Percentiles rank a stretch among this genome's conserved stretches.
These are phyloP conservation scores for Hypotaenidia philippensis DNA, from an alignment of 2,797 vertebrate species.

Conservation along the genomic window DNA sequence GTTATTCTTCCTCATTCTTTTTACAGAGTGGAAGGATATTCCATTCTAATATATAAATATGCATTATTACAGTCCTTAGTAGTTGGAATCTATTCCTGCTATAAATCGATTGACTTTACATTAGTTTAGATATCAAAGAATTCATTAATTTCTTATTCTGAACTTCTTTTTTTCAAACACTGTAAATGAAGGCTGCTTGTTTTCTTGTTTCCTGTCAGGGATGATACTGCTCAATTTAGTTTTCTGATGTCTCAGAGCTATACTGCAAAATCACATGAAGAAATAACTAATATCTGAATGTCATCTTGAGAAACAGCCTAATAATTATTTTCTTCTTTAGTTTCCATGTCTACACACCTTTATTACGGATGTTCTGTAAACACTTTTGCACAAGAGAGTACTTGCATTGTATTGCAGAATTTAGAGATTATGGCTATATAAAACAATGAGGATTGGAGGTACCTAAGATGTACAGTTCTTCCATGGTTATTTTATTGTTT, in stretches of 20 bases:
- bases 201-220: neutral
- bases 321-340: constrained; percentile 45
- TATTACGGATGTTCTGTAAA: neutral
- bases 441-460: neutral
- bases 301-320: constrained; percentile 16
- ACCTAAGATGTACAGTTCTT: neutral
- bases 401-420: neutral
- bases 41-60: neutral
- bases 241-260: neutral
- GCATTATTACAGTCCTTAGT: neutral
- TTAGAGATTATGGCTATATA: neutral
- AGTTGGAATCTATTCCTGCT: neutral
- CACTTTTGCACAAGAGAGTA: neutral
- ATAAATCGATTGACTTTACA: neutral
- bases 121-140: neutral
- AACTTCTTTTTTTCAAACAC: neutral
- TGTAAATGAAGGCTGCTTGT: neutral
- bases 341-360: constrained; percentile 34
- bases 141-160: neutral
- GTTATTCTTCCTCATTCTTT: neutral
- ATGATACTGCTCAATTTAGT: neutral
- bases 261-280: neutral
- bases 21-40: neutral
- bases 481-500: neutral
- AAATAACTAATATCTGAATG: constrained; percentile 12